These are phyloP conservation scores for Xenopus petersii DNA, from an alignment of 2,797 vertebrate species.

Conservation along the genomic window DNA sequence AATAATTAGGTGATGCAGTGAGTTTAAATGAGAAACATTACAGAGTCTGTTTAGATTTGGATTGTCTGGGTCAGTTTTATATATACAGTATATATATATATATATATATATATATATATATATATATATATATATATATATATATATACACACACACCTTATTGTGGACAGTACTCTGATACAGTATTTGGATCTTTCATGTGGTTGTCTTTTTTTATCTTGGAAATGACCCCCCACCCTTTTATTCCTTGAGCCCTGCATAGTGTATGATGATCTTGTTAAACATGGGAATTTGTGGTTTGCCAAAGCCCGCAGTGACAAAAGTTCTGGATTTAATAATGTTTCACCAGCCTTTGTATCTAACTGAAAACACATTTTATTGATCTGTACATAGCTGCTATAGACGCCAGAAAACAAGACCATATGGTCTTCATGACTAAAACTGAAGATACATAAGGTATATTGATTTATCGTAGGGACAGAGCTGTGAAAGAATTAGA, in stretches of 20 bases:
- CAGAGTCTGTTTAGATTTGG: no score
- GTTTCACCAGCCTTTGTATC: conserved; percentile 30
- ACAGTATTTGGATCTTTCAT: neutral
- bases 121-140: no score
- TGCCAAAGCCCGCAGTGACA: conserved; percentile 36
- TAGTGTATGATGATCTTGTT: conserved; percentile 7
- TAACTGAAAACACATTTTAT: conserved; percentile 40
- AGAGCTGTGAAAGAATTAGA: no score
- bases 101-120: no score
- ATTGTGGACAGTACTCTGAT: neutral
- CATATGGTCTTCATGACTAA: no score
- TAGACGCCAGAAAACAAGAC: conserved; percentile 34
- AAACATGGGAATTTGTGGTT: conserved; percentile 27
- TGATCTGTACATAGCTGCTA: conserved; percentile 41
- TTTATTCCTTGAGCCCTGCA: conserved; percentile 3
- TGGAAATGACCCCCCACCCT: conserved; percentile 7
- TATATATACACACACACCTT: no score
- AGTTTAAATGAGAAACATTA: no score
- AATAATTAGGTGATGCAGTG: no score
- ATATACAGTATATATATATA: no score
- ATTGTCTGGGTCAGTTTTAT: no score
- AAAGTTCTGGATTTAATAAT: conserved; percentile 29
- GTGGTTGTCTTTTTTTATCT: conserved; percentile 26
- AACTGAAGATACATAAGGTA: no score
- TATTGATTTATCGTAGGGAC: no score